Percentiles rank a stretch among this genome's conserved stretches.
Conservation (phyloP, 2,888 invertebrate genomes). For the Troides helena region DNA sequence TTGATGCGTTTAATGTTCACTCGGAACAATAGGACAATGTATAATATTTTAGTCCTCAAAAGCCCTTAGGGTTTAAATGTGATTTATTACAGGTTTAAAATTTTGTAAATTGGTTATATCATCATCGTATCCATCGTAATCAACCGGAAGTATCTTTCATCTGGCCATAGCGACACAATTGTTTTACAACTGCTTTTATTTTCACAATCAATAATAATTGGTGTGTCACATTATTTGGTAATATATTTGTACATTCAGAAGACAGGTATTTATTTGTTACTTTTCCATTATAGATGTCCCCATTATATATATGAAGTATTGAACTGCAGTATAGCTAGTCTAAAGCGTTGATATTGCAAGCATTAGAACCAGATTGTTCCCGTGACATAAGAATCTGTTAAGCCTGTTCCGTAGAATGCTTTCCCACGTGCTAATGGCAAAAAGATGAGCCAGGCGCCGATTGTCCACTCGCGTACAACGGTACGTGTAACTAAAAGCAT, state of each 20-base stretch:
- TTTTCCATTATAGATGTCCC: too few species aligned
- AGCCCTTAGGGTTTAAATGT: not conserved
- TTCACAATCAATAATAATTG: too few species aligned
- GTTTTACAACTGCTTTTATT: too few species aligned
- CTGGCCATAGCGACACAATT: too few species aligned
- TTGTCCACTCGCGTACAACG: slow-evolving; percentile 30
- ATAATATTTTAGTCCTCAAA: not conserved
- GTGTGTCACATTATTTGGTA: too few species aligned
- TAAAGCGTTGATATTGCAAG: not conserved
- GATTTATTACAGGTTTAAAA: not conserved
- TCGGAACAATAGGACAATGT: slow-evolving; percentile 3
- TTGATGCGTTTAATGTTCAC: slow-evolving; percentile 14
- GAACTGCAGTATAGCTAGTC: not conserved
- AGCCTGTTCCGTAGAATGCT: slow-evolving; percentile 23
- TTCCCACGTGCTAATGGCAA: slow-evolving; percentile 36
- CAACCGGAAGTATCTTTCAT: too few species aligned
- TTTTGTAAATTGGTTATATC: too few species aligned
- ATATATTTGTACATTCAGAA: too few species aligned
- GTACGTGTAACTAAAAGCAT: slow-evolving; percentile 15
- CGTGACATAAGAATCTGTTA: slow-evolving; percentile 14
- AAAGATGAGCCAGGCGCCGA: slow-evolving; percentile 40
- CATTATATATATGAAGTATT: too few species aligned
- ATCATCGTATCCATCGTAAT: too few species aligned
- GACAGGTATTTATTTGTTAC: too few species aligned
- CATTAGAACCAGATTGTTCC: slow-evolving; percentile 12